phyloP scores from a whole-genome alignment of 2,888 invertebrate species.

The Polymixis lichenea region DNA sequence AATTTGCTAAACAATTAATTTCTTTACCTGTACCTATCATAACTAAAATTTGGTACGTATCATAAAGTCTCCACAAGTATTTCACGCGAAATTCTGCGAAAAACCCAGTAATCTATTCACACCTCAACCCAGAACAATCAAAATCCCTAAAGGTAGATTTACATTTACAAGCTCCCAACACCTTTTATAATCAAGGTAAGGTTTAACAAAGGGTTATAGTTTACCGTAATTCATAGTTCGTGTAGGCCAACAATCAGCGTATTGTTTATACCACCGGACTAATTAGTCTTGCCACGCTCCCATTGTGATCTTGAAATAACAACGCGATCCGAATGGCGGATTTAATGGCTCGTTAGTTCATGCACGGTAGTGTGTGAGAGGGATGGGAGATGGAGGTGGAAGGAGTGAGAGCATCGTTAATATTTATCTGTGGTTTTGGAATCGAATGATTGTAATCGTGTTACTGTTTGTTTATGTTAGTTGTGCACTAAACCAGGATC shows the following conservation, averaged over 20 bases:
- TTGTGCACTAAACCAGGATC: not conserved
- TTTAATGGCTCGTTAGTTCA: conserved; percentile 68
- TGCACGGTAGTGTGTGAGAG: conserved; percentile 48
- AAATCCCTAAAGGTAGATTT: conserved; percentile 25
- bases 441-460: conserved; percentile 36
- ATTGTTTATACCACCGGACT: conserved; percentile 65
- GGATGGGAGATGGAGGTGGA: conserved; percentile 1
- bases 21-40: not conserved
- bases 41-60: not conserved
- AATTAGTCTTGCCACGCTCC: conserved; percentile 59
- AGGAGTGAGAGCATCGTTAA: conserved; percentile 29
- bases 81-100: not conserved
- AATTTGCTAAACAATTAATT: not conserved
- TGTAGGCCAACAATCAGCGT: conserved; percentile 52
- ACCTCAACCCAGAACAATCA: conserved; percentile 20
- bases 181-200: conserved; percentile 49
- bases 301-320: conserved; percentile 66
- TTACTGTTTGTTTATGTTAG: conserved; percentile 19
- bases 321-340: conserved; percentile 57
- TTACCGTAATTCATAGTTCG: conserved; percentile 58
- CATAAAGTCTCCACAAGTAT: not conserved
- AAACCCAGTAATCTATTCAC: conserved; percentile 23
- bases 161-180: conserved; percentile 42
- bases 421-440: conserved; percentile 38
- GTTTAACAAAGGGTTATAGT: conserved; percentile 48